phyloP scores from a whole-genome alignment of 1,140 invertebrate genomes.

The Ceratina australensis region DNA sequence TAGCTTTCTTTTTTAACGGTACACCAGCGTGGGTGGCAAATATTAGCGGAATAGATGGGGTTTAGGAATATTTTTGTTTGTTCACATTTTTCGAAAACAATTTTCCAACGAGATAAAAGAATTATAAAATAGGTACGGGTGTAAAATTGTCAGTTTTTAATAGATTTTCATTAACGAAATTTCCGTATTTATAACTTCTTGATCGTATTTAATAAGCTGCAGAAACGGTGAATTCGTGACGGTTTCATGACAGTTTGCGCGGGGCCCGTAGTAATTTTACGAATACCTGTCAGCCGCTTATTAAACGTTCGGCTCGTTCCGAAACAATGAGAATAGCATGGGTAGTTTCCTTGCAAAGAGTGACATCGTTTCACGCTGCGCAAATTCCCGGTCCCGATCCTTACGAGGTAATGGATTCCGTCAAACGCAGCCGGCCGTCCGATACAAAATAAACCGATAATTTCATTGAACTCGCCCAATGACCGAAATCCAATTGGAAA shows the following conservation, averaged over 20 bases:
- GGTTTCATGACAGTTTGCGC: background rate
- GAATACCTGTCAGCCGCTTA: background rate
- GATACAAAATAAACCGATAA: slow-evolving; percentile 44
- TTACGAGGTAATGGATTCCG: slow-evolving; percentile 30
- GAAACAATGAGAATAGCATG: background rate
- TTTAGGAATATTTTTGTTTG: background rate
- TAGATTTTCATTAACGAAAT: no score
- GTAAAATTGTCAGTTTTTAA: no score
- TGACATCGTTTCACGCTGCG: background rate
- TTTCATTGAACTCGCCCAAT: slow-evolving; percentile 6
- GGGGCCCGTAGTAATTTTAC: background rate
- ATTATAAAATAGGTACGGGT: no score
- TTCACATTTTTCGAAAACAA: no score
- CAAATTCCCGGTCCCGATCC: background rate
- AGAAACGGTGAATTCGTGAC: no score
- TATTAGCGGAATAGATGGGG: background rate
- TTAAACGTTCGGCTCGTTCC: background rate
- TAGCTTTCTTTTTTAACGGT: no score
- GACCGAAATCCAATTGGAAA: slow-evolving; percentile 23
- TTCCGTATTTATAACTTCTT: no score
- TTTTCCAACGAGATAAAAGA: no score
- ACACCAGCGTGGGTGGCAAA: background rate
- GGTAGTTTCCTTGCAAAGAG: background rate
- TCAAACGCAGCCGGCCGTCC: background rate
- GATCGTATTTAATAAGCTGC: no score